phyloP scores from a whole-genome alignment of 2,888 invertebrate genomes.

The Emmelina monodactyla region DNA sequence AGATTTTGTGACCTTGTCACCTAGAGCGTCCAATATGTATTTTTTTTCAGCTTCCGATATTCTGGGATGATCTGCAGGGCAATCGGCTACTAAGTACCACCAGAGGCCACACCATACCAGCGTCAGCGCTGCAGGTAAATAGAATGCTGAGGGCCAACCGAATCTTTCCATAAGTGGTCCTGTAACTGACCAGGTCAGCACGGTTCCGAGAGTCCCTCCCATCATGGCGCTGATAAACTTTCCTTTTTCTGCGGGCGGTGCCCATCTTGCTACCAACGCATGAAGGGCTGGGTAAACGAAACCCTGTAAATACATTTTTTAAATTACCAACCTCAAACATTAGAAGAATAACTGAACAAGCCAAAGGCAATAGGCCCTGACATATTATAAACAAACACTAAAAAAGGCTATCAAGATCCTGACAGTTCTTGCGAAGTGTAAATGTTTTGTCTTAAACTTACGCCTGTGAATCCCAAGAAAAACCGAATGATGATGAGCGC shows the following conservation, averaged over 20 bases:
- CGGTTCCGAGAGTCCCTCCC: slow-evolving; percentile 77
- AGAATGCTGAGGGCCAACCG: slow-evolving; percentile 75
- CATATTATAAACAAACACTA: too few relatives aligned
- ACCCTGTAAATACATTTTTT: slow-evolving; percentile 57
- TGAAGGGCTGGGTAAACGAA: slow-evolving; percentile 71
- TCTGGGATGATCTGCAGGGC: slow-evolving; percentile 68
- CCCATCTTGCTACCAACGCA: slow-evolving; percentile 74
- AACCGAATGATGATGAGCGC: slow-evolving; percentile 67
- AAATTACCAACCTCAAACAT: not conserved
- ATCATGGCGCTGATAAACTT: slow-evolving; percentile 76
- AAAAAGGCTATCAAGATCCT: not conserved
- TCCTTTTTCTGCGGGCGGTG: slow-evolving; percentile 77
- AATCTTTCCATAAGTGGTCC: slow-evolving; percentile 68
- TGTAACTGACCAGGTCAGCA: slow-evolving; percentile 73
- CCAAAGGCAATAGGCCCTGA: too few relatives aligned
- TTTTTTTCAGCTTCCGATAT: slow-evolving; percentile 69
- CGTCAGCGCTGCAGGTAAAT: slow-evolving; percentile 66
- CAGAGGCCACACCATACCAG: slow-evolving; percentile 65
- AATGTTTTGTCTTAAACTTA: too few relatives aligned
- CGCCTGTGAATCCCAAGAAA: slow-evolving; percentile 69
- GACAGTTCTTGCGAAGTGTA: too few relatives aligned
- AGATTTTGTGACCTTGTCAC: slow-evolving; percentile 61
- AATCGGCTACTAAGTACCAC: slow-evolving; percentile 70
- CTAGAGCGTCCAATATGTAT: slow-evolving; percentile 69
- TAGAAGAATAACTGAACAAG: not conserved